A percentile compares a stretch with the other conserved stretches of the same genome.
Conservation (phyloP, 2,888 invertebrate genomes). For the Drosophila longiperda region DNA sequence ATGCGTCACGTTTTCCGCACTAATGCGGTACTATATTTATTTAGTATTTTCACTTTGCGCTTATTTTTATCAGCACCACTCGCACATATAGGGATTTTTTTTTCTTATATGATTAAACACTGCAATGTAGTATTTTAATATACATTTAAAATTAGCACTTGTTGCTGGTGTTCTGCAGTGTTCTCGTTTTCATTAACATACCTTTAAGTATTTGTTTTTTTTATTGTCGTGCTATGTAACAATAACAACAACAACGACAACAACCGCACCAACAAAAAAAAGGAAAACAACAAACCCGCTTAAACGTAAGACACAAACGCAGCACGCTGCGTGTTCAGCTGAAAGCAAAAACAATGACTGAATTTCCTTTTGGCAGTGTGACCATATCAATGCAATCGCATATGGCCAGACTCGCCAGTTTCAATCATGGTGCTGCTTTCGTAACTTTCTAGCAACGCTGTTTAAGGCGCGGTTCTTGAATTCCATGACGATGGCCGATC, state of each 20-base stretch:
- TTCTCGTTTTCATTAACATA: conserved; percentile 58
- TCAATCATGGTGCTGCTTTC: background rate
- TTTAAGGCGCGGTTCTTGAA: conserved; percentile 6
- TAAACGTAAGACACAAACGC: conserved; percentile 41
- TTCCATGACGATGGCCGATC: background rate
- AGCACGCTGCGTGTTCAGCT: conserved; percentile 38
- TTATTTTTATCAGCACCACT: conserved; percentile 42
- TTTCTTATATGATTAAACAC: conserved; percentile 20
- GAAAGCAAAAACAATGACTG: conserved; percentile 58
- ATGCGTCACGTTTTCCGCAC: conserved; percentile 70
- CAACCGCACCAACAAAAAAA: conserved; percentile 46
- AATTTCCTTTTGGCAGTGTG: conserved; percentile 18
- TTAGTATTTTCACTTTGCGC: conserved; percentile 57
- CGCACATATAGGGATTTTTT: conserved; percentile 15
- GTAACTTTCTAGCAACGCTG: conserved; percentile 24
- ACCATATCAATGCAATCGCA: conserved; percentile 6
- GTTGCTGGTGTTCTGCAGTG: conserved; percentile 25
- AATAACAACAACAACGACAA: conserved; percentile 35
- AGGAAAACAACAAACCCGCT: conserved; percentile 57
- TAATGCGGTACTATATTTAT: conserved; percentile 52
- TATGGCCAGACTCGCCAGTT: background rate
- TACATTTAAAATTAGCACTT: conserved; percentile 52
- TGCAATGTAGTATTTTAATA: conserved; percentile 29
- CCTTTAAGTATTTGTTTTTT: conserved; percentile 66
- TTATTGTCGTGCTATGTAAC: conserved; percentile 62